Conservation (phyloP, 2,113 vertebrate genomes). For the Murina feae region DNA sequence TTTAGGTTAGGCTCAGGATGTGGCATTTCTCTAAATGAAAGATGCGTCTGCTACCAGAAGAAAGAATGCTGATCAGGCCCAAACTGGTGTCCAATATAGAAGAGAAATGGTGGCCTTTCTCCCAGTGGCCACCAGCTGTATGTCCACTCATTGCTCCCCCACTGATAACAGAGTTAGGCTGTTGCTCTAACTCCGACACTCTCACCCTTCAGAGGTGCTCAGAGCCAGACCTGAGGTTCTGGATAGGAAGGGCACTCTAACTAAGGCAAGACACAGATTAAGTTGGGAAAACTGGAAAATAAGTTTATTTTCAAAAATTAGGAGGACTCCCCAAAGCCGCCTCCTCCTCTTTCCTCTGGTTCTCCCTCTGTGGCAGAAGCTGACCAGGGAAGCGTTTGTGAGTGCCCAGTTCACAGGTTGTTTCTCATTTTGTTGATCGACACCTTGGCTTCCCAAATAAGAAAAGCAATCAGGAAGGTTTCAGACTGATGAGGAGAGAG, state of each 20-base stretch:
- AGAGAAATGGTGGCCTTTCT: background rate
- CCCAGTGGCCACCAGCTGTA: fast-evolving
- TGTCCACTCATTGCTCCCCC: background rate
- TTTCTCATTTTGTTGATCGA: slow-evolving; percentile 54
- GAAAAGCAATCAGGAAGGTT: slow-evolving; percentile 57
- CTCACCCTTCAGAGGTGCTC: background rate
- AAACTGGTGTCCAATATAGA: background rate
- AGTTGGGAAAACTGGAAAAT: background rate
- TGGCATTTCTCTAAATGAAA: background rate
- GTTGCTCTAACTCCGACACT: background rate
- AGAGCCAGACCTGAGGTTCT: background rate
- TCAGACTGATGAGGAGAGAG: background rate
- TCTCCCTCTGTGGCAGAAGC: background rate
- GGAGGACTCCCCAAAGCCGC: background rate
- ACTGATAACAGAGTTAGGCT: no score
- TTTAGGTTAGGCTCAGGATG: background rate
- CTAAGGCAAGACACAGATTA: background rate
- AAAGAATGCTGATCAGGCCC: background rate
- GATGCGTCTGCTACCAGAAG: background rate
- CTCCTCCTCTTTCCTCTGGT: background rate
- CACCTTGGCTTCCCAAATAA: slow-evolving; percentile 23
- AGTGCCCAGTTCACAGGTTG: background rate
- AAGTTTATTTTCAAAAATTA: background rate
- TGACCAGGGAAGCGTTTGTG: background rate
- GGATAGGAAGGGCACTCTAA: background rate